Evolutionary conservation across 2,797 vertebrate species (phyloP).

Genomic region (Enteromius viviparus): DNA sequence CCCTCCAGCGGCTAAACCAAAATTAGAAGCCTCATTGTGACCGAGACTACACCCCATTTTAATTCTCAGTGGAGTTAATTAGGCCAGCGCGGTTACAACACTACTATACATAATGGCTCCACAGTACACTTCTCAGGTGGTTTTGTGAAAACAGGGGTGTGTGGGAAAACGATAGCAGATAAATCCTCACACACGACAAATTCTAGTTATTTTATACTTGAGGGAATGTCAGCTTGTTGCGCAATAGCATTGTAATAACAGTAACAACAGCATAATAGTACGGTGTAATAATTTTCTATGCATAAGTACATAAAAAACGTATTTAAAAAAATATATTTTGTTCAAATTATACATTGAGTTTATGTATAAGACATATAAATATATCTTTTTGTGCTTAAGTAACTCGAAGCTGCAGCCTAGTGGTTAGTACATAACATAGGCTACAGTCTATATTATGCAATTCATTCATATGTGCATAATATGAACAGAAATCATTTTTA

Average conservation of each 20-base stretch:
- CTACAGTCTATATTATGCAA: not conserved
- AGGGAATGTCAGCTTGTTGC: not conserved
- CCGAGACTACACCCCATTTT: slow-evolving; percentile 48
- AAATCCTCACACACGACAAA: not conserved
- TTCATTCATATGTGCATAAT: not conserved
- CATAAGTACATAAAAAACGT: not conserved
- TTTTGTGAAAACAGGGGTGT: not conserved
- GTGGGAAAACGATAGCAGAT: not conserved
- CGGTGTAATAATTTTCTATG: not conserved
- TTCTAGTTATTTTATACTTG: slow-evolving; percentile 2
- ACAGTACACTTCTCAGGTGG: not conserved
- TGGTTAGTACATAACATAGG: not conserved
- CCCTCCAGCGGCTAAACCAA: slow-evolving; percentile 72
- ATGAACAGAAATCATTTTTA: not conserved
- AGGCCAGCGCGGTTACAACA: slow-evolving; percentile 40
- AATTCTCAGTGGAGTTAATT: slow-evolving; percentile 54
- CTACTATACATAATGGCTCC: slow-evolving; percentile 42
- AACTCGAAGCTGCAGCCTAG: not conserved
- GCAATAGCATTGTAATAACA: not conserved
- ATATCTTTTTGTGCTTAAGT: not conserved
- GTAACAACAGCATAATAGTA: too few relatives aligned
- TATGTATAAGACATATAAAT: not conserved
- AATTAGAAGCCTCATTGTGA: slow-evolving; percentile 68
- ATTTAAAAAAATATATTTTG: not conserved
- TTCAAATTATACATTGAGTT: not conserved